phyloP scores from a whole-genome alignment of 2,888 invertebrate genomes.

The Drosophila dives region DNA sequence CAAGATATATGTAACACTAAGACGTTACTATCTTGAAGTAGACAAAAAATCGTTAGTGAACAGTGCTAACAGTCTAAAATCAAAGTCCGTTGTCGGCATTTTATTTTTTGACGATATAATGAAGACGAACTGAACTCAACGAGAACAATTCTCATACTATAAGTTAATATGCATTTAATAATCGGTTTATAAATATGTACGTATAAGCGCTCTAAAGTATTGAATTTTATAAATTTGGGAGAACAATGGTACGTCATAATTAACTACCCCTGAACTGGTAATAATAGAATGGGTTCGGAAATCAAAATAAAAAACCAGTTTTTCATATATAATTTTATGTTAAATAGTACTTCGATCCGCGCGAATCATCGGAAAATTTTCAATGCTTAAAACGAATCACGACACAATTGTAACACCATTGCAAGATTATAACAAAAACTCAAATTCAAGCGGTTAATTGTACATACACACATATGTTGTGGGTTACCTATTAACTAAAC shows the following conservation, averaged over 20 bases:
- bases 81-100: constrained; percentile 5
- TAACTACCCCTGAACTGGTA: neutral
- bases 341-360: neutral
- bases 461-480: neutral
- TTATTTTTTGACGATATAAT: constrained; percentile 3
- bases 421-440: neutral
- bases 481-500: constrained; percentile 1
- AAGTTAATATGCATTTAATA: constrained; percentile 65
- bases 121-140: constrained; percentile 47
- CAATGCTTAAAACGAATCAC: neutral
- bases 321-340: neutral
- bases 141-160: constrained; percentile 58
- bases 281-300: neutral
- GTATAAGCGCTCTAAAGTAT: constrained; percentile 9
- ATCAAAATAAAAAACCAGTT: neutral
- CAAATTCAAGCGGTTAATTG: neutral
- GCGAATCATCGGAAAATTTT: neutral
- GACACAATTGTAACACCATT: neutral
- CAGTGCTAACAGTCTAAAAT: neutral
- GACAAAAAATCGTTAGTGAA: neutral
- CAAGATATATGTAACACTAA: constrained; percentile 1
- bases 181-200: constrained; percentile 20
- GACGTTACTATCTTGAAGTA: neutral
- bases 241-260: no score
- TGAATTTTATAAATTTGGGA: constrained; percentile 11